Percentiles rank a stretch among this genome's conserved stretches.
These are phyloP conservation scores for Pelmatolapia mariae DNA, from an alignment of 2,113 vertebrate species.

Conservation along the genomic window DNA sequence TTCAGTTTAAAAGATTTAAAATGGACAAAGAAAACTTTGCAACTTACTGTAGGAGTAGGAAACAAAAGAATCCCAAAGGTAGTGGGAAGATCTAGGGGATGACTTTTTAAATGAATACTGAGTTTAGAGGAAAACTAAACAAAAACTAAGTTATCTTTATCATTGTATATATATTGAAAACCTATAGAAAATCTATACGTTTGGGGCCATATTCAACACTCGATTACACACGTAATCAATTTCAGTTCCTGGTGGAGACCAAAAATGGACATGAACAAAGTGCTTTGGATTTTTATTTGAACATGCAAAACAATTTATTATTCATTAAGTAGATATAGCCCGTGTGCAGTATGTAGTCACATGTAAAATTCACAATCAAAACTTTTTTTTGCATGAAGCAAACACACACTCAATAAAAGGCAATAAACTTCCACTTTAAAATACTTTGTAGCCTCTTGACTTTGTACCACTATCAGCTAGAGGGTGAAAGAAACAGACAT, in stretches of 20 bases:
- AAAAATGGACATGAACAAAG: not conserved
- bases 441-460: not conserved
- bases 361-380: not conserved
- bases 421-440: not conserved
- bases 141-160: not conserved
- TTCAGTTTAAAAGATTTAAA: not conserved
- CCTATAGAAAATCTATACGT: not conserved
- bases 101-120: not conserved
- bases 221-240: not conserved
- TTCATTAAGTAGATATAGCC: not conserved
- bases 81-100: not conserved
- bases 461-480: not conserved
- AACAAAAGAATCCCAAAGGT: not conserved
- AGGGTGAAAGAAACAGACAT: not conserved
- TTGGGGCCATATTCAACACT: not conserved
- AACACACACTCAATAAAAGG: not conserved
- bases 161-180: not conserved
- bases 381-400: not conserved
- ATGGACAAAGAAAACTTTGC: not conserved
- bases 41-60: not conserved
- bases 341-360: not conserved
- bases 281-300: not conserved
- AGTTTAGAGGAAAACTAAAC: not conserved
- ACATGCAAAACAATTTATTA: not conserved
- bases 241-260: not conserved